Conservation (phyloP, 2,888 invertebrate genomes). For the Pristionchus fissidentatus region DNA sequence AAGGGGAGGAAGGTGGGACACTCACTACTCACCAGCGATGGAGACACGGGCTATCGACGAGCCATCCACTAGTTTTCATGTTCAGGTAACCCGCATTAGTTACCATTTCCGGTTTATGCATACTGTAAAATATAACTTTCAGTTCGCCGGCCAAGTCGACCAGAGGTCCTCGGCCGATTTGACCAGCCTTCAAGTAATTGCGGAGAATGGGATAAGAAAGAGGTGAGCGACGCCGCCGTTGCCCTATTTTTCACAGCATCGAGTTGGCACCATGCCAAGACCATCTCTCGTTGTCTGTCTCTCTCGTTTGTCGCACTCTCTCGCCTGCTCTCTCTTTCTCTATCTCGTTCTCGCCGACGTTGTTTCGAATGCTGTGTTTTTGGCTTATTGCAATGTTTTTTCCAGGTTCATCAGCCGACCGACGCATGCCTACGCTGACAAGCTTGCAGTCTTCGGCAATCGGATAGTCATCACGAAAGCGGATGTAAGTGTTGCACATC, state of each 20-base stretch:
- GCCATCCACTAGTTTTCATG: slow-evolving; percentile 26
- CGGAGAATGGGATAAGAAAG: slow-evolving; percentile 8
- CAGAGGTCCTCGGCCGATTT: neutral
- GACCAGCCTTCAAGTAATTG: neutral
- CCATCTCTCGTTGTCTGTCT: too few relatives aligned
- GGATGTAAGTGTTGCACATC: neutral
- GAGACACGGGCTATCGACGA: neutral
- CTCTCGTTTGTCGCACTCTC: too few relatives aligned
- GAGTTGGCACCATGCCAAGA: too few relatives aligned
- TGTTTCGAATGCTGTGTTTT: too few relatives aligned
- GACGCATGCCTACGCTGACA: neutral
- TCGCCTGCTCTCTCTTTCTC: too few relatives aligned
- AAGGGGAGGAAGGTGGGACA: neutral
- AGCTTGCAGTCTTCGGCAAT: neutral
- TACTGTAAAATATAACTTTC: neutral
- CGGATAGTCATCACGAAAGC: neutral
- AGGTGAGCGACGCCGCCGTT: too few relatives aligned
- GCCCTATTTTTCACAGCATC: too few relatives aligned
- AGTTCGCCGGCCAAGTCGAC: slow-evolving; percentile 41
- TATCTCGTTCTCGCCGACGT: too few relatives aligned
- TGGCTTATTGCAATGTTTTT: neutral
- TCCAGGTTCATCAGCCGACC: neutral
- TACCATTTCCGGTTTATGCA: too few relatives aligned
- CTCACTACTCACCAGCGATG: neutral
- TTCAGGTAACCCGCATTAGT: neutral